phyloP scores from a whole-genome alignment of 1,140 invertebrate genomes.

The Dendroctonus valens region DNA sequence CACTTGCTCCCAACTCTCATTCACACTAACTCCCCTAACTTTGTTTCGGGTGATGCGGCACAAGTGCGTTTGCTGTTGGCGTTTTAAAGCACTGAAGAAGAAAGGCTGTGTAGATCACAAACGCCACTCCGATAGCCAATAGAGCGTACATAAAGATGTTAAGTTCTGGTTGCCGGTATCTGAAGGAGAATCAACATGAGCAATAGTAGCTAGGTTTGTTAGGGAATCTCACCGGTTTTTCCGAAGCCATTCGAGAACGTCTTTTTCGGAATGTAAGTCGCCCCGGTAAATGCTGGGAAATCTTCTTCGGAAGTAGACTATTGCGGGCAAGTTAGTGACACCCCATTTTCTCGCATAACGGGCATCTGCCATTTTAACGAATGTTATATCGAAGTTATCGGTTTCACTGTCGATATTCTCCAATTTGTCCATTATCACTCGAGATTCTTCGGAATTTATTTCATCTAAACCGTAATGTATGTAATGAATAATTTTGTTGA shows the following conservation, averaged over 20 bases:
- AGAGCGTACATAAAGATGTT: constrained; percentile 94
- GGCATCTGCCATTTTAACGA: constrained; percentile 91
- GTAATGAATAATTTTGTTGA: constrained; percentile 11
- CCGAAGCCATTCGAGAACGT: constrained; percentile 90
- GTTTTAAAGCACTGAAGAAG: constrained; percentile 85
- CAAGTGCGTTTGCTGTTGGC: constrained; percentile 49
- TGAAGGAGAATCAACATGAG: constrained; percentile 14
- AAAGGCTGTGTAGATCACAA: constrained; percentile 87
- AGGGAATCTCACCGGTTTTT: constrained; percentile 67
- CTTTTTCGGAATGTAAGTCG: constrained; percentile 76
- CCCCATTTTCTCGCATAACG: constrained; percentile 93
- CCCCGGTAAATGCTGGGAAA: constrained; percentile 95
- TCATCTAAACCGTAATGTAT: constrained; percentile 61
- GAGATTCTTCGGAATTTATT: constrained; percentile 75
- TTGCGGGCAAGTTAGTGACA: constrained; percentile 86
- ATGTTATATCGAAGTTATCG: constrained; percentile 91
- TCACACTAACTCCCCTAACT: constrained; percentile 23
- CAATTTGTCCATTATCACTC: constrained; percentile 75
- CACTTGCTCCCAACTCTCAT: not conserved
- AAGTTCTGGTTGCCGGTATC: constrained; percentile 85
- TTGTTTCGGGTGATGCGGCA: constrained; percentile 62
- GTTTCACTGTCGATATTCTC: constrained; percentile 93
- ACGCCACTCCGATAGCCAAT: constrained; percentile 79
- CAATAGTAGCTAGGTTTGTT: too few species aligned
- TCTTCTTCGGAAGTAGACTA: constrained; percentile 90